phyloP scores from a whole-genome alignment of 2,888 invertebrate genomes.

The Synanthedon tipuliformis region DNA sequence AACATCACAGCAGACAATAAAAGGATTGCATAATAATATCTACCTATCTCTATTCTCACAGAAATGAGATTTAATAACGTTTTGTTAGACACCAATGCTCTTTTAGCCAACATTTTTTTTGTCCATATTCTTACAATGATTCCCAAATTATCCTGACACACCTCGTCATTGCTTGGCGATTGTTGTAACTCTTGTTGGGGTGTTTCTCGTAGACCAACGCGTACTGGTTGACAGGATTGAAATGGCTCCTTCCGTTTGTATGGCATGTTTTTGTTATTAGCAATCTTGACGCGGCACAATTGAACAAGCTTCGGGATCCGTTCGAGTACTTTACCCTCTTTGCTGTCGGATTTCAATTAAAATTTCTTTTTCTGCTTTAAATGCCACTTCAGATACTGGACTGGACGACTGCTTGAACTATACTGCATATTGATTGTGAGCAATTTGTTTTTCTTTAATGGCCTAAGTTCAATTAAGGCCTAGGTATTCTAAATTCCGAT shows the following conservation, averaged over 20 bases:
- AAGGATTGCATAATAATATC: slow-evolving; percentile 26
- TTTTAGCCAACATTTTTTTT: slow-evolving; percentile 47
- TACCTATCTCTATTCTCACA: slow-evolving; percentile 33
- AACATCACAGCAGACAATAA: slow-evolving; percentile 23
- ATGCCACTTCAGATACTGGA: background rate
- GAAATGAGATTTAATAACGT: slow-evolving; percentile 62
- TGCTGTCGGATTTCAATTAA: background rate
- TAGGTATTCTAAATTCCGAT: too few species aligned
- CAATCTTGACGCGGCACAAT: slow-evolving; percentile 14
- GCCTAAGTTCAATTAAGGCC: too few species aligned
- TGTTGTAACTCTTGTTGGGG: slow-evolving; percentile 3
- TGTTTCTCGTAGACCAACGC: slow-evolving; percentile 19
- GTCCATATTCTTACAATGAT: slow-evolving; percentile 25
- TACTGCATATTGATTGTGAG: background rate
- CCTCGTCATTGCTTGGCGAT: slow-evolving; percentile 3
- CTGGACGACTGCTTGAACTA: background rate
- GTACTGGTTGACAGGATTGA: slow-evolving; percentile 18
- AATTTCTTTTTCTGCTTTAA: background rate
- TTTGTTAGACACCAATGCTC: slow-evolving; percentile 50
- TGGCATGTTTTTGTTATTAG: slow-evolving; percentile 49
- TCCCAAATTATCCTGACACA: slow-evolving; percentile 25
- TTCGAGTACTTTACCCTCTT: slow-evolving; percentile 3
- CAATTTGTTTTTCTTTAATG: too few species aligned
- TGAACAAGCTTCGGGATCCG: background rate
- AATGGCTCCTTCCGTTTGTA: slow-evolving; percentile 38